Conservation (phyloP, 2,113 vertebrate species). For the Scophthalmus maximus region DNA sequence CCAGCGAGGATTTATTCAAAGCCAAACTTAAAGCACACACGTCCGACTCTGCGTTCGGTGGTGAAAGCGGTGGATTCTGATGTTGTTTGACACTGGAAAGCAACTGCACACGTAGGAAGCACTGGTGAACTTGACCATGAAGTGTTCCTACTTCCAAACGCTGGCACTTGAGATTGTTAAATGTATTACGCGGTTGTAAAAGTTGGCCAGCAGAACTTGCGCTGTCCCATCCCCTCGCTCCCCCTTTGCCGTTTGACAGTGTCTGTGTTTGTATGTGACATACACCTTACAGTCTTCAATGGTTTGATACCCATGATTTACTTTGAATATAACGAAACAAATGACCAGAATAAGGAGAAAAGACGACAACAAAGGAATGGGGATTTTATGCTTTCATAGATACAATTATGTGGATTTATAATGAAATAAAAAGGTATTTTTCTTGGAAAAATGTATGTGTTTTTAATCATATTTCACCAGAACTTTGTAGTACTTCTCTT, state of each 20-base stretch:
- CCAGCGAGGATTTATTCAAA: conserved; percentile 7
- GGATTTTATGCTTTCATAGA: conserved; percentile 79
- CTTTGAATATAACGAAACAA: conserved; percentile 70
- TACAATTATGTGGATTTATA: conserved; percentile 79
- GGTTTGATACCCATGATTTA: conserved; percentile 75
- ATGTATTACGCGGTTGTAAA: conserved; percentile 49
- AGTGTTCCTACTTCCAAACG: conserved; percentile 12
- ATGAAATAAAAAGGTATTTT: conserved; percentile 81
- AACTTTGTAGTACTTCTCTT: too few relatives aligned
- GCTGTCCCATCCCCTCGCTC: conserved; percentile 23
- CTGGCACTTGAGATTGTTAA: conserved; percentile 30
- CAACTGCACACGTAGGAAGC: neutral
- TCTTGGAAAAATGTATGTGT: conserved; percentile 53
- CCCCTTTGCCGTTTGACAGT: conserved; percentile 69
- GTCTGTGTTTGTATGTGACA: conserved; percentile 79
- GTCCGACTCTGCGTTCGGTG: neutral
- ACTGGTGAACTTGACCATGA: conserved; percentile 6
- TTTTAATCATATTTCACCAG: neutral
- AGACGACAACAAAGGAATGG: conserved; percentile 36
- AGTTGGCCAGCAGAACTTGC: conserved; percentile 58
- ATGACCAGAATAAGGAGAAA: conserved; percentile 52
- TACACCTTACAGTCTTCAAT: conserved; percentile 69
- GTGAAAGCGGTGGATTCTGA: conserved; percentile 11
- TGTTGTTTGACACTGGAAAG: conserved; percentile 5
- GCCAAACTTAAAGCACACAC: conserved; percentile 6